Conservation (phyloP, 1,140 invertebrate genomes). For the Trachymyrmex septentrionalis region DNA sequence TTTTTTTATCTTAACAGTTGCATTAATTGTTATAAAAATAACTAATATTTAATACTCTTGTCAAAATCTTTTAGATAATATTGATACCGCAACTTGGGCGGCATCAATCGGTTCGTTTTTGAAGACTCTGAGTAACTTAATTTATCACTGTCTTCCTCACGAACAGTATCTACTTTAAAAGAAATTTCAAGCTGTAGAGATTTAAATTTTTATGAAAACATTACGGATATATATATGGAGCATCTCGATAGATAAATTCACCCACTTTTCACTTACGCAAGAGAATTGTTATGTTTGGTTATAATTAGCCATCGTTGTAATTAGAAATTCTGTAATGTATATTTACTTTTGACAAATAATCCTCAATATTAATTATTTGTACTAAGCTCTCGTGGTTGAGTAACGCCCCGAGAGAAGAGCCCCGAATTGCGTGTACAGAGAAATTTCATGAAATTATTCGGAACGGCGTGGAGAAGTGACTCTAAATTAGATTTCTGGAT, state of each 20-base stretch:
- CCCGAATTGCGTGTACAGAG: conserved; percentile 23
- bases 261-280: neutral
- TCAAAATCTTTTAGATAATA: neutral
- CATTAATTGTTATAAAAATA: too few relatives aligned
- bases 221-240: neutral
- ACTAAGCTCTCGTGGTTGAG: conserved; percentile 6
- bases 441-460: conserved; percentile 44
- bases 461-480: neutral
- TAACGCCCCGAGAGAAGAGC: conserved; percentile 28
- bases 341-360: conserved; percentile 37
- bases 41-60: neutral
- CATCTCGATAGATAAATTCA: neutral
- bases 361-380: conserved; percentile 32
- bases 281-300: conserved; percentile 2
- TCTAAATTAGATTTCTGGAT: conserved; percentile 35
- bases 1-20: neutral
- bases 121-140: neutral
- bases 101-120: neutral
- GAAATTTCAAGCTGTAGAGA: neutral
- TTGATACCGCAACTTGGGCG: neutral
- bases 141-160: conserved; percentile 2
- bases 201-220: conserved; percentile 14
- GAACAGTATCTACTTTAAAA: neutral
- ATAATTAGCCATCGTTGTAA: conserved; percentile 6
- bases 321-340: conserved; percentile 16